Evolutionary conservation across 1,140 invertebrate genomes (phyloP), one percentile per base, ranked within the genome.

Genomic region (Tribolium madens): DNA sequence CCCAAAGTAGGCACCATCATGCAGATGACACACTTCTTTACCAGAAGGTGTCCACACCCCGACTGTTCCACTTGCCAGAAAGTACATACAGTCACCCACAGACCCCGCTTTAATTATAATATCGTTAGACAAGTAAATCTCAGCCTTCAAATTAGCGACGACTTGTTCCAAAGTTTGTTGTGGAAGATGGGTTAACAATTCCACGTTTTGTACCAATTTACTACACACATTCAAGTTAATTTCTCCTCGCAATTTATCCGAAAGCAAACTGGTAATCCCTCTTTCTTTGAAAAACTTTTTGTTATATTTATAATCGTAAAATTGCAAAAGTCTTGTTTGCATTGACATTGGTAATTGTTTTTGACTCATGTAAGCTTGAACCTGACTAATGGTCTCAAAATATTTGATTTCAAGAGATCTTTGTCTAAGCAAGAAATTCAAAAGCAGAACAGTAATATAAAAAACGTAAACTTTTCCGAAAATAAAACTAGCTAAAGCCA

Each of bases 81-180:
- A 91, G 79, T 87, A 91, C 89, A 91, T 90, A 77, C 87, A 90
- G 47, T 90, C 88, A 6, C 89, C 89, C 7, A 86, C 82, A 10
- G 86, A 86, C 0, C 88, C 89, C 1, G 89, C 88, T 81, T 88
- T 88, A 3, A 89, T 83, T 13, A 91, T 89, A 12, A 81, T 72
- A 71, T 84, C 82, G 53, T 80, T 81, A 3, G 82, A 79, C 6
- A 84, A 72, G 48, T 81, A 83, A 14, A 84, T 81, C 73, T 84
- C 80, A 0, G 78, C 73, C 47, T 81, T 79, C 18, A 84, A 68
- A 76, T 80, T 48, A 1, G 75, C 13, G 2, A 83, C 76, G 1
- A 84, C 76, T 9, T 74, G 57, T 14, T 64, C 57, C 10, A 64
- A 18, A 33, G 6, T n/a, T 13, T 31, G 21, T 33, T 64, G 57